A percentile compares a stretch with the other conserved stretches of the same genome.
These are phyloP conservation scores for Drosophila neotestacea DNA, from an alignment of 2,888 invertebrate species.

Conservation along the genomic window DNA sequence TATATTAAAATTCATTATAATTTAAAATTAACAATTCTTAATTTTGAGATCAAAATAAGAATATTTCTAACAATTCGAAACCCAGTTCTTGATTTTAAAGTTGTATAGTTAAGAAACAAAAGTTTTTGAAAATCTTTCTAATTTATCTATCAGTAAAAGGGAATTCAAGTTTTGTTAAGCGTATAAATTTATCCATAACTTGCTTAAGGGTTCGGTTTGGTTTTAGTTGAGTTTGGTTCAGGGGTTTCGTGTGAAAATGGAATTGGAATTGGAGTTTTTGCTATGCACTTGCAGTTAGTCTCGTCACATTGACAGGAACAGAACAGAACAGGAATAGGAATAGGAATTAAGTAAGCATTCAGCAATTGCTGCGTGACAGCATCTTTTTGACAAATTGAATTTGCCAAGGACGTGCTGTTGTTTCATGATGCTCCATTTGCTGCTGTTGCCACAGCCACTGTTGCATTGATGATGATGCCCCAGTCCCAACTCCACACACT, in stretches of 20 bases:
- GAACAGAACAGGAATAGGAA: constrained; percentile 15
- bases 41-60: too few relatives aligned
- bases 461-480: constrained; percentile 52
- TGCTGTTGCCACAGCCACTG: constrained; percentile 10
- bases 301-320: constrained; percentile 45
- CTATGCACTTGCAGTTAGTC: constrained; percentile 26
- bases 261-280: constrained; percentile 2
- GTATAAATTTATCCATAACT: constrained; percentile 8
- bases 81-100: too few relatives aligned
- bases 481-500: background rate
- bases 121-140: too few relatives aligned
- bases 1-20: too few relatives aligned
- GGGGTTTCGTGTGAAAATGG: background rate
- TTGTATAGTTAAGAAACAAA: too few relatives aligned
- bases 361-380: constrained; percentile 76
- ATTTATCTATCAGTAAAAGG: constrained; percentile 7
- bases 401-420: constrained; percentile 75
- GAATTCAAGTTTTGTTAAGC: constrained; percentile 13
- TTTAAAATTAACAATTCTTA: too few relatives aligned
- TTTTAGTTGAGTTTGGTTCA: constrained; percentile 8
- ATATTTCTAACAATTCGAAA: too few relatives aligned
- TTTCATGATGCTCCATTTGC: constrained; percentile 72
- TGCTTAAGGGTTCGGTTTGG: constrained; percentile 15
- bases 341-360: constrained; percentile 76
- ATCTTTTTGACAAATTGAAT: constrained; percentile 81